phyloP scores from a whole-genome alignment of 2,113 vertebrate species.

The Hoplias malabaricus region DNA sequence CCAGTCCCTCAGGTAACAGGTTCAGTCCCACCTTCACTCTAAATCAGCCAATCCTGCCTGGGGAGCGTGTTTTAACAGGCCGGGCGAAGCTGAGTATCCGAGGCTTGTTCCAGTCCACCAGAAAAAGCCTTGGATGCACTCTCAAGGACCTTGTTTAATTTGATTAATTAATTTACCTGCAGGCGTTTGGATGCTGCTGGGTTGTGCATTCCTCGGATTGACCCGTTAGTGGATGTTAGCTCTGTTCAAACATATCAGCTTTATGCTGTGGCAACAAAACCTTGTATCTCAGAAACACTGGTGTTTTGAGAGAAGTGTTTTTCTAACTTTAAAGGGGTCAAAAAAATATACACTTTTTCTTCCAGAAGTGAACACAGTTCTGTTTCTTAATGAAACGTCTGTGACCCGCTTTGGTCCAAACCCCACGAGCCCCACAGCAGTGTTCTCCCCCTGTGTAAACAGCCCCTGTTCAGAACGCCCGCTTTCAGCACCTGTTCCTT shows the following conservation, averaged over 20 bases:
- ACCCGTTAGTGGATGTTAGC: slow-evolving; percentile 16
- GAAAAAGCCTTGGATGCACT: slow-evolving; percentile 4
- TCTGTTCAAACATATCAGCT: slow-evolving; percentile 26
- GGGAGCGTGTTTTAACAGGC: slow-evolving; percentile 28
- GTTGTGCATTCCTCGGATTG: not conserved
- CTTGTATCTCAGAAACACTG: not conserved
- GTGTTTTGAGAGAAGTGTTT: too few species aligned
- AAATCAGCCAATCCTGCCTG: slow-evolving; percentile 17
- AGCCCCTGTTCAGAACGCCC: too few species aligned
- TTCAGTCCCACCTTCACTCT: slow-evolving; percentile 25
- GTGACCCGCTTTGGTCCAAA: too few species aligned
- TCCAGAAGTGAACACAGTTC: too few species aligned
- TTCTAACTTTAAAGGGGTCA: too few species aligned
- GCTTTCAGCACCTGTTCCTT: too few species aligned
- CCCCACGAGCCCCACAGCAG: too few species aligned
- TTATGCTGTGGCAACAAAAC: not conserved
- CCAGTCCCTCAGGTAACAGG: slow-evolving; percentile 47
- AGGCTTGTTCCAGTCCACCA: not conserved
- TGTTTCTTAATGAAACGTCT: too few species aligned
- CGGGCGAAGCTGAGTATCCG: not conserved
- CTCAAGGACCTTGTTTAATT: not conserved
- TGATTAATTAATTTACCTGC: slow-evolving; percentile 16
- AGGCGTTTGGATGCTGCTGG: slow-evolving; percentile 8
- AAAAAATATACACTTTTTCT: too few species aligned
- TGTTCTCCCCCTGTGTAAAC: too few species aligned